Evolutionary conservation across 2,888 invertebrate species (phyloP).

Genomic region (Lithophane semibrunnea): DNA sequence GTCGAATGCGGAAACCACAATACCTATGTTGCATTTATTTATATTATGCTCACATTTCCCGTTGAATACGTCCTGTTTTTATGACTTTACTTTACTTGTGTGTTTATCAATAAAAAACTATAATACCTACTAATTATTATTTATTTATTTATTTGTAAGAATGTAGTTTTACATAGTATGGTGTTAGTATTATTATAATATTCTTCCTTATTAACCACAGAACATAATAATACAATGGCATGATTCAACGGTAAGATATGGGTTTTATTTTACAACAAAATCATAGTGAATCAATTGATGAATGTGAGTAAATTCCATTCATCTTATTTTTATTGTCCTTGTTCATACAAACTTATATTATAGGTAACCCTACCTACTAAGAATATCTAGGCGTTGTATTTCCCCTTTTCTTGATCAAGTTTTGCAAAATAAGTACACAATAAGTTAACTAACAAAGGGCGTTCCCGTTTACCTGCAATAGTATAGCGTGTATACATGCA

Average conservation of each 20-base stretch:
- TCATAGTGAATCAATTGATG: constrained; percentile 34
- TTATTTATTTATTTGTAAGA: no score
- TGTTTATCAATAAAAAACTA: not conserved
- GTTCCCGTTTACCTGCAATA: no score
- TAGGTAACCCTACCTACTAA: no score
- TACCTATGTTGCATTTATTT: not conserved
- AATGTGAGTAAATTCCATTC: constrained; percentile 26
- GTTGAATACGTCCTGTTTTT: constrained; percentile 11
- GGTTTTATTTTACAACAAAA: constrained; percentile 41
- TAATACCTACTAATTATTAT: not conserved
- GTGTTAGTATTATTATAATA: no score
- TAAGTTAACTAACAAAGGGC: no score
- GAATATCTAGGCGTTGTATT: constrained; percentile 5
- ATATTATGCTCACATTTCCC: constrained; percentile 20
- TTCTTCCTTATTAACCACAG: constrained; percentile 1
- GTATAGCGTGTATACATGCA: no score
- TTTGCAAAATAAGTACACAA: not conserved
- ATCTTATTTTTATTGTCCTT: constrained; percentile 22
- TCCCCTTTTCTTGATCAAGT: constrained; percentile 4
- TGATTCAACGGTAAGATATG: constrained; percentile 30
- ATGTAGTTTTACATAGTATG: no score
- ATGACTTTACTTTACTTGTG: not conserved
- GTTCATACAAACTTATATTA: constrained; percentile 6
- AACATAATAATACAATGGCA: constrained; percentile 8
- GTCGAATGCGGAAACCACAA: constrained; percentile 16